These are phyloP conservation scores for Fregetta grallaria DNA, from an alignment of 2,113 vertebrate species.

Conservation along the genomic window DNA sequence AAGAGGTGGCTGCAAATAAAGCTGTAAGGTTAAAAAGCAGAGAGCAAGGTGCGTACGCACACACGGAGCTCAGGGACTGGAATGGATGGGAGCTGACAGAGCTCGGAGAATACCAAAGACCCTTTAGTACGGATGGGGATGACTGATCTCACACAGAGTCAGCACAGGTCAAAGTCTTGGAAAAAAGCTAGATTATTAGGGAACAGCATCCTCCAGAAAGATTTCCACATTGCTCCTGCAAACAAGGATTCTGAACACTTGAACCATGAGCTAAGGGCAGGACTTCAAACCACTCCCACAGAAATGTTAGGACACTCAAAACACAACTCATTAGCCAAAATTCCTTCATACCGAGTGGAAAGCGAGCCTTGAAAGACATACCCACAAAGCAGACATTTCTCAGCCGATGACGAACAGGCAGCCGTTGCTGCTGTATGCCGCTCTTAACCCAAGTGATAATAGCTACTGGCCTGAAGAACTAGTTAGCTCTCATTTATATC, in stretches of 20 bases:
- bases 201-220: not conserved
- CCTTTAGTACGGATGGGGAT: not conserved
- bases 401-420: not conserved
- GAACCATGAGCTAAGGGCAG: not conserved
- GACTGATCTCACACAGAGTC: not conserved
- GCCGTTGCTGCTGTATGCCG: fast-evolving
- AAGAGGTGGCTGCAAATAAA: not conserved
- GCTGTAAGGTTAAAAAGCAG: not conserved
- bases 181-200: not conserved
- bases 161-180: not conserved
- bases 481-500: slow-evolving; percentile 47
- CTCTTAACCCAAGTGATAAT: not conserved
- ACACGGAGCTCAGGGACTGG: not conserved
- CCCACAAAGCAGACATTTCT: not conserved
- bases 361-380: not conserved
- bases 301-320: not conserved
- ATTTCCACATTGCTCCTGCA: not conserved
- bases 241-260: not conserved
- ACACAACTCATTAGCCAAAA: not conserved
- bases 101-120: not conserved
- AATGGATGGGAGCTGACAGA: not conserved
- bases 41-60: fast-evolving
- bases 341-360: not conserved
- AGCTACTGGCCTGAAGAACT: slow-evolving; percentile 33
- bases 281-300: not conserved